Evolutionary conservation across 2,113 vertebrate species (phyloP).

Genomic region (Procapra przewalskii): DNA sequence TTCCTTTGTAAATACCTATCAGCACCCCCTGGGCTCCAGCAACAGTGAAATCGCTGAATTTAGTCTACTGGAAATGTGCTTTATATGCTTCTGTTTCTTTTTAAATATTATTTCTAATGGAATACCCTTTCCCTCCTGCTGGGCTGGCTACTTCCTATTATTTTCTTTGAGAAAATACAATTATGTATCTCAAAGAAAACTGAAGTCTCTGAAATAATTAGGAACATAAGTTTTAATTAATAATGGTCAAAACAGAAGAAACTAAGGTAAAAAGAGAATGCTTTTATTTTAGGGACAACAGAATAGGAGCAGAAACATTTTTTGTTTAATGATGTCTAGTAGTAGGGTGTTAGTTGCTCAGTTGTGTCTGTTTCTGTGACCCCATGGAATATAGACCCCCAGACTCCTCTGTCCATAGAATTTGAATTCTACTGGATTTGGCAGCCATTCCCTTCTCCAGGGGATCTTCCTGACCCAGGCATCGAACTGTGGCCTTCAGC

Average conservation of each 20-base stretch:
- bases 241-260: not conserved
- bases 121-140: not conserved
- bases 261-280: not conserved
- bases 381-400: not conserved
- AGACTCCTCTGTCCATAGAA: not conserved
- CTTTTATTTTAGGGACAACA: not conserved
- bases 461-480: not conserved
- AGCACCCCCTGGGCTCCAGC: not conserved
- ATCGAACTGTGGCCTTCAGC: not conserved
- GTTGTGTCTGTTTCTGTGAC: not conserved
- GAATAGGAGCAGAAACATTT: not conserved
- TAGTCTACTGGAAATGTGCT: not conserved
- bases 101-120: not conserved
- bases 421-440: not conserved
- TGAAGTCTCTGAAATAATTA: not conserved
- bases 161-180: slow-evolving; percentile 17
- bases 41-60: not conserved
- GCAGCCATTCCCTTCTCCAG: not conserved
- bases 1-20: not conserved
- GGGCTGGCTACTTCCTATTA: not conserved
- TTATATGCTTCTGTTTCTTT: not conserved
- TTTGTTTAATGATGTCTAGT: not conserved
- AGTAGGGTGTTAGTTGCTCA: not conserved
- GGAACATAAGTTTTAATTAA: not conserved
- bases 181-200: not conserved